These are phyloP conservation scores for Toxotes lorentzi DNA, from an alignment of 2,797 vertebrate genomes.

Conservation along the genomic window DNA sequence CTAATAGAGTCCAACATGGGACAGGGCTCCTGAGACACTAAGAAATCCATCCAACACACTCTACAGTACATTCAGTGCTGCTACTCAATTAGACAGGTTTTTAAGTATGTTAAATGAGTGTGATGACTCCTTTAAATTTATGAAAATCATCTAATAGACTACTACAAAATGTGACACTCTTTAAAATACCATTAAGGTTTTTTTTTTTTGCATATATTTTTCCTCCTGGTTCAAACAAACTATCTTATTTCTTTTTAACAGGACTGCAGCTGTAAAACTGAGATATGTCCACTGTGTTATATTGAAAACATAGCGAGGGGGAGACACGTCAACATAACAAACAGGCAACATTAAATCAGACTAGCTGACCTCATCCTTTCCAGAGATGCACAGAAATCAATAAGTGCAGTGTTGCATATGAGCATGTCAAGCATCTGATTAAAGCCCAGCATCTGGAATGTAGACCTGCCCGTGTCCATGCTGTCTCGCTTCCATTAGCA, in stretches of 20 bases:
- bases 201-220: background rate
- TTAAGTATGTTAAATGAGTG: conserved; percentile 23
- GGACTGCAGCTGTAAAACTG: background rate
- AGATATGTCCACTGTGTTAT: background rate
- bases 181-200: background rate
- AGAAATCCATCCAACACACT: conserved; percentile 29
- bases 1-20: conserved; percentile 52
- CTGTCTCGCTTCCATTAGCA: conserved; percentile 75
- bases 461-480: conserved; percentile 56
- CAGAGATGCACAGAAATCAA: conserved; percentile 57
- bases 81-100: conserved; percentile 23
- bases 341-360: conserved; percentile 45
- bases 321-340: conserved; percentile 41
- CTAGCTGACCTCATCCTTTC: conserved; percentile 37
- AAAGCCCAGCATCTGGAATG: conserved; percentile 58
- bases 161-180: background rate
- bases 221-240: background rate
- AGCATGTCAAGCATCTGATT: conserved; percentile 70
- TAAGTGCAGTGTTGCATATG: conserved; percentile 48
- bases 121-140: background rate
- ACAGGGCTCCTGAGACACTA: conserved; percentile 33
- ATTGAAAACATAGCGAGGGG: background rate
- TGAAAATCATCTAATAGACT: background rate
- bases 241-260: background rate
- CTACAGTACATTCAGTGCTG: conserved; percentile 15